Evolutionary conservation across 2,888 invertebrate species (phyloP).

Genomic region (Chouioia cunea): DNA sequence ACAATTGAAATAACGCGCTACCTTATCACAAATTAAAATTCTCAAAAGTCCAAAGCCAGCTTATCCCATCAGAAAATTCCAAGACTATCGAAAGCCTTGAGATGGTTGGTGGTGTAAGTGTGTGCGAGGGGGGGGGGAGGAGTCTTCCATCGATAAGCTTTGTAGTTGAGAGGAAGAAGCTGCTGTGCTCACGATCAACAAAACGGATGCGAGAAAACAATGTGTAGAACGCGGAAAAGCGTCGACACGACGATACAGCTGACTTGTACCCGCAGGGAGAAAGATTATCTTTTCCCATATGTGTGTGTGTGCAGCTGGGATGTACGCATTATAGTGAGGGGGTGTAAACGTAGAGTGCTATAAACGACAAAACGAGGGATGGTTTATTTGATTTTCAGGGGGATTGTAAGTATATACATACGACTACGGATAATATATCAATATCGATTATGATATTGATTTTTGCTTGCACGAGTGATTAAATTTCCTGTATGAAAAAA

Average conservation of each 20-base stretch:
- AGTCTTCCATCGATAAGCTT: slow-evolving; percentile 11
- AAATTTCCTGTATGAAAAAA: too few relatives aligned
- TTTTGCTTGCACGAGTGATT: too few relatives aligned
- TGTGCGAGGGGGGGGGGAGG: background rate
- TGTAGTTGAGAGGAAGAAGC: slow-evolving; percentile 5
- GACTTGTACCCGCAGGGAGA: slow-evolving; percentile 23
- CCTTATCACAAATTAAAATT: background rate
- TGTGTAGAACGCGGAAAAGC: slow-evolving; percentile 44
- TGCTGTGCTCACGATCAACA: slow-evolving; percentile 16
- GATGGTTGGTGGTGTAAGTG: background rate
- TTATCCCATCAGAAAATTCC: slow-evolving; percentile 2
- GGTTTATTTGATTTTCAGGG: too few relatives aligned
- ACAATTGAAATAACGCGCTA: too few relatives aligned
- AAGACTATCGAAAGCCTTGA: background rate
- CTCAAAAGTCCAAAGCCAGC: background rate
- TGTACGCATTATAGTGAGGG: too few relatives aligned
- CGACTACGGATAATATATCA: too few relatives aligned
- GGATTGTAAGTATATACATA: too few relatives aligned
- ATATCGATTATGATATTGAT: too few relatives aligned
- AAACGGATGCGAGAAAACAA: slow-evolving; percentile 38
- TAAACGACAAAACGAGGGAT: too few relatives aligned
- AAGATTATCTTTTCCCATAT: background rate
- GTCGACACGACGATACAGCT: slow-evolving; percentile 32
- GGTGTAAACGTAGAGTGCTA: too few relatives aligned
- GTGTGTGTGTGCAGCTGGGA: background rate